phyloP scores from a whole-genome alignment of 2,888 invertebrate genomes.

The Rhabditoides inermis region DNA sequence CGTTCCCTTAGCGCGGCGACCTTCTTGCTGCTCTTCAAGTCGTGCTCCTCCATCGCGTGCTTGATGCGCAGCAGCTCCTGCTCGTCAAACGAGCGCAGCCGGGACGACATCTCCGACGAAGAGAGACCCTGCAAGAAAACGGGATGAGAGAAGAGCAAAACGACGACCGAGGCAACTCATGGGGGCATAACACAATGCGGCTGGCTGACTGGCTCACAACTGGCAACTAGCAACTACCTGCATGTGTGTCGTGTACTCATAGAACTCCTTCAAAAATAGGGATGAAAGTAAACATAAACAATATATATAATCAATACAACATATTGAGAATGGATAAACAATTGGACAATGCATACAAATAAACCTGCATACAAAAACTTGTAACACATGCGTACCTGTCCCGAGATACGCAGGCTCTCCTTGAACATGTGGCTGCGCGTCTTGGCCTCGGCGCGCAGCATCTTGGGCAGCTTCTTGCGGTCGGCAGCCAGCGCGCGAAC shows the following conservation, averaged over 20 bases:
- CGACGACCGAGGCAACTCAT: background rate
- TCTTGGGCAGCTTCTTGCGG: constrained; percentile 83
- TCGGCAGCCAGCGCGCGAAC: constrained; percentile 81
- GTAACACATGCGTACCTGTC: constrained; percentile 20
- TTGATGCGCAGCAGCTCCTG: constrained; percentile 39
- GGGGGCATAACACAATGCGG: constrained; percentile 7
- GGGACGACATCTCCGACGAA: constrained; percentile 25
- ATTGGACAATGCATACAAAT: background rate
- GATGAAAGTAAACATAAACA: constrained; percentile 1
- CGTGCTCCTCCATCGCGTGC: constrained; percentile 41
- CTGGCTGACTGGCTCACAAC: no score
- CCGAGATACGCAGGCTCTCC: constrained; percentile 55
- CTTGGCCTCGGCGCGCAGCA: constrained; percentile 90
- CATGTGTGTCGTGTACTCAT: no score
- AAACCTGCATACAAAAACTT: background rate
- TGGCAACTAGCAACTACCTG: no score
- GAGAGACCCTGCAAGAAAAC: background rate
- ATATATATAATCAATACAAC: no score
- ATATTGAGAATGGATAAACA: background rate
- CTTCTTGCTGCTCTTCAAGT: constrained; percentile 29
- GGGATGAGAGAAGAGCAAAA: background rate
- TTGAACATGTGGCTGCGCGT: constrained; percentile 96
- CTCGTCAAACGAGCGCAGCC: constrained; percentile 42
- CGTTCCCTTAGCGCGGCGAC: constrained; percentile 12
- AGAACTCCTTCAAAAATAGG: background rate